phyloP scores from a whole-genome alignment of 1,140 invertebrate species.

The Drosophila hydei region DNA sequence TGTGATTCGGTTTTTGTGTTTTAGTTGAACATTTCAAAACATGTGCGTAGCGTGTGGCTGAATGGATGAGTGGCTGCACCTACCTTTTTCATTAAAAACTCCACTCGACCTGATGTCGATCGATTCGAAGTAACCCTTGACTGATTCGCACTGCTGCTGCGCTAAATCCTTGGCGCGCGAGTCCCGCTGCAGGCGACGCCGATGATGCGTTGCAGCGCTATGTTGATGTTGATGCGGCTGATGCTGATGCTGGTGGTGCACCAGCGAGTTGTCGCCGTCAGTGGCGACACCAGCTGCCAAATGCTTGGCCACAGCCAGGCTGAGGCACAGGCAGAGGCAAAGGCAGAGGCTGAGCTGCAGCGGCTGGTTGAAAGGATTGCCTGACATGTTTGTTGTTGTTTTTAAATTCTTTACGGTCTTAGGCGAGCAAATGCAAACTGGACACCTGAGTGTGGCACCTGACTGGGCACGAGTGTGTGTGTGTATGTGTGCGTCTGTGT shows the following conservation, averaged over 20 bases:
- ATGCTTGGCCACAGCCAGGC: constrained; percentile 55
- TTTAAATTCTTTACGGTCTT: constrained; percentile 43
- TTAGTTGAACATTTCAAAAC: too few species aligned
- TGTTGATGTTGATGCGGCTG: constrained; percentile 59
- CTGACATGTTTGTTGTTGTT: constrained; percentile 8
- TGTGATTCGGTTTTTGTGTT: too few species aligned
- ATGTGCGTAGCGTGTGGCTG: too few species aligned
- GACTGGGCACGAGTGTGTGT: not conserved
- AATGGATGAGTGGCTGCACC: constrained; percentile 8
- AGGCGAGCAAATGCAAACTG: constrained; percentile 24
- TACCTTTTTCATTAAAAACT: constrained; percentile 76
- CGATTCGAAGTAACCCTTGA: constrained; percentile 75
- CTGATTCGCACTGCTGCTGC: constrained; percentile 69
- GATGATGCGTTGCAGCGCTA: constrained; percentile 66
- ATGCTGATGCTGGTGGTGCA: constrained; percentile 35
- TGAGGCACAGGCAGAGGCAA: constrained; percentile 40
- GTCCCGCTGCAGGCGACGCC: constrained; percentile 75
- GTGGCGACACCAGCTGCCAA: constrained; percentile 42
- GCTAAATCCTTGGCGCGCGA: constrained; percentile 70
- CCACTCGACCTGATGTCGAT: constrained; percentile 77
- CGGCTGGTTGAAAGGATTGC: constrained; percentile 18
- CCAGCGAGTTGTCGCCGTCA: constrained; percentile 21
- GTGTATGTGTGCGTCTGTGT: constrained; percentile 7
- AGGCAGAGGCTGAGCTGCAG: not conserved
- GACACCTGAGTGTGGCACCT: constrained; percentile 10